Base-by-base conservation (phyloP, 1,140 invertebrate genomes). In the Melanaphis sacchari region DNA sequence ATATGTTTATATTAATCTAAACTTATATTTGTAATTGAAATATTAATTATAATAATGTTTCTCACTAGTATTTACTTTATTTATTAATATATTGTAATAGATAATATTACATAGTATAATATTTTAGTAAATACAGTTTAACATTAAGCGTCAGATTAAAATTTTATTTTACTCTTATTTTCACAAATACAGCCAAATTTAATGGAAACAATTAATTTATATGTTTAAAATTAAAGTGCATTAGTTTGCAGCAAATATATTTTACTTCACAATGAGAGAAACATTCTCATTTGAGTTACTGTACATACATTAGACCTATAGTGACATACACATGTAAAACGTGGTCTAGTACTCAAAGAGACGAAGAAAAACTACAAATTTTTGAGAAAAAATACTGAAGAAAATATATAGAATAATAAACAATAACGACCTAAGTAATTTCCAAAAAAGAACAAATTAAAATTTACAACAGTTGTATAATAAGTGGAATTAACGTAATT, bases 21-120 rank as follows among this genome's bases (percentile, higher is more conserved):
- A 41, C 82, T 85, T n/a, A 85, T 41, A 40, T 85, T 40, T 85
- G 11, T 11, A 26, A 11, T 41, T 43, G 15, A 31, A 43, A 26
- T 85, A 41, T 85, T 43, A 85, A 41, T 85, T 41, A 85, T 43
- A 85, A 85, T 40, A 84, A 84, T 85, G 41, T 82, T n/a, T 26
- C 59, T 66, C n/a, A 66, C 31, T 66, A 66, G 15, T 0, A 8
- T 82, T 38, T 82, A 7, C 76, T 24, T 38, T 38, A 38, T 82
- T 82, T 82, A 82, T 36, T 82, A 36, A 82, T 38, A 38, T 82
- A 82, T 38, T 82, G 38, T 21, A 82, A 36, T 82, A 38, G 36
- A 82, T 82, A 36, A 24, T 38, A 40, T 11, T 26, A 38, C 38
- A 24, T 31, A 85, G 26, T 41, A 26, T 31, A 41, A 15, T 84